These are phyloP conservation scores for Zhuqinia jingwanae DNA, from an alignment of 2,888 invertebrate species.

Conservation along the genomic window DNA sequence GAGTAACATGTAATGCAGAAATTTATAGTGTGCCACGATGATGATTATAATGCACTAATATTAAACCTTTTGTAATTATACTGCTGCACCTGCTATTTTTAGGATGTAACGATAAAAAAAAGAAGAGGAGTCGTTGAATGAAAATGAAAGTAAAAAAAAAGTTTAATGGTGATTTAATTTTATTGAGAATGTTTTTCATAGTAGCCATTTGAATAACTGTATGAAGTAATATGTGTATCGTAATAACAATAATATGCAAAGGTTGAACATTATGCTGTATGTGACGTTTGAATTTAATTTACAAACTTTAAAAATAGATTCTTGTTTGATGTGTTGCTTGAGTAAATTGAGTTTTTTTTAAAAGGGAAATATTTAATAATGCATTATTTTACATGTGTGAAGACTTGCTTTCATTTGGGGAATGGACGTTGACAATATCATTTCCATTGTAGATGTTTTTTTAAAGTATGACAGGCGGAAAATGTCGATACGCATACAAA, in stretches of 20 bases:
- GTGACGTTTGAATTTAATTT: neutral
- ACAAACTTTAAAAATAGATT: constrained; percentile 15
- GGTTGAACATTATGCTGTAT: neutral
- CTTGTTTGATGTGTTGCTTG: neutral
- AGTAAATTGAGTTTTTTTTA: neutral
- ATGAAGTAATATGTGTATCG: too few species aligned
- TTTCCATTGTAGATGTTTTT: neutral
- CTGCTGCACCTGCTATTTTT: neutral
- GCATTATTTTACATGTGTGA: neutral
- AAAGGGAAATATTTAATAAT: constrained; percentile 6
- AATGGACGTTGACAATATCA: constrained; percentile 28
- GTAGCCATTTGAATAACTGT: neutral
- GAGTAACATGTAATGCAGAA: neutral
- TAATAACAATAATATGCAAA: neutral
- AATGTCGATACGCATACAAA: neutral
- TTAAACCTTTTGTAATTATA: constrained; percentile 29
- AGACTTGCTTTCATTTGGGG: constrained; percentile 24
- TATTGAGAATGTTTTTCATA: neutral
- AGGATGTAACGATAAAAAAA: neutral
- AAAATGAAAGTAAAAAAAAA: constrained; percentile 32
- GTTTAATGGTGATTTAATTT: neutral
- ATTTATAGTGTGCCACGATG: neutral
- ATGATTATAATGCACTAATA: neutral
- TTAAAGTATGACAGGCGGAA: neutral
- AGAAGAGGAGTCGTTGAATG: neutral